phyloP scores from a whole-genome alignment of 64 coral and sea anemone species.

The Montipora foliosa region DNA sequence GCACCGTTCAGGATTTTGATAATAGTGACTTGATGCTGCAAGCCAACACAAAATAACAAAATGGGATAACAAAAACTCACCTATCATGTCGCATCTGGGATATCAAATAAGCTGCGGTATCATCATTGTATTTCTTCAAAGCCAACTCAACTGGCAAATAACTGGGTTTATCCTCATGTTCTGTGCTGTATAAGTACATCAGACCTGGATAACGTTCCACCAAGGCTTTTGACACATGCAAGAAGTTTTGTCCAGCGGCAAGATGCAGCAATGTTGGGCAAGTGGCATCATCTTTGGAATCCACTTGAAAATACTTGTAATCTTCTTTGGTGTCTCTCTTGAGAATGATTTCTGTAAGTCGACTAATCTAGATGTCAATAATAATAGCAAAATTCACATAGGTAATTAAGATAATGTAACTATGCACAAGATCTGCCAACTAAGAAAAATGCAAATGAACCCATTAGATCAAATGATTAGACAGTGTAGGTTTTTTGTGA shows the following conservation, averaged over 20 bases:
- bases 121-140: slow-evolving; percentile 69
- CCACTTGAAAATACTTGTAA: slow-evolving; percentile 85
- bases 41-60: too few relatives aligned
- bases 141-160: slow-evolving; percentile 73
- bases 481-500: too few relatives aligned
- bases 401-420: too few relatives aligned
- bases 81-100: slow-evolving; percentile 70
- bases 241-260: slow-evolving; percentile 57
- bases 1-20: too few relatives aligned
- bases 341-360: slow-evolving; percentile 81
- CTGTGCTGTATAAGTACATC: slow-evolving; percentile 48
- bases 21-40: too few relatives aligned
- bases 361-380: slow-evolving; percentile 57
- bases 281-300: slow-evolving; percentile 52
- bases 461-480: too few relatives aligned
- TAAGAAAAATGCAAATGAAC: too few relatives aligned
- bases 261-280: slow-evolving; percentile 59
- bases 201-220: slow-evolving; percentile 66
- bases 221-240: slow-evolving; percentile 62
- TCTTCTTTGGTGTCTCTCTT: slow-evolving; percentile 74
- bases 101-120: slow-evolving; percentile 59
- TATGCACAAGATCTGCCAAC: too few relatives aligned
- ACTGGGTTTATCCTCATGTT: slow-evolving; percentile 34
- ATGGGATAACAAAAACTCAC: background rate
- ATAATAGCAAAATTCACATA: background rate